Evolutionary conservation across 2,113 vertebrate species (phyloP), one percentile per base, ranked within the genome.

Genomic region (Leucosticte australis): DNA sequence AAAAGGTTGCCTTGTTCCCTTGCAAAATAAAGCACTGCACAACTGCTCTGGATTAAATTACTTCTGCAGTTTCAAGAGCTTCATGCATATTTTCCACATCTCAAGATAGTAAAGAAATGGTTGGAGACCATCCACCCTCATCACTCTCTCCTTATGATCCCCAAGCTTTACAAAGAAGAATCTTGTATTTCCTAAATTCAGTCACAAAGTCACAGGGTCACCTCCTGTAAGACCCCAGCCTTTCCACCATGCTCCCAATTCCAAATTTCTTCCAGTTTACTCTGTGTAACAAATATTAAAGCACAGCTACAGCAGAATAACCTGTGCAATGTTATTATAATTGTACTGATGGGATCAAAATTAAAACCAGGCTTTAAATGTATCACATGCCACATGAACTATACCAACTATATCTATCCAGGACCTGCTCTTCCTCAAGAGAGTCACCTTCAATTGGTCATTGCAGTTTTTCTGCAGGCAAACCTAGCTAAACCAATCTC

Each of bases 101-200:
- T 83, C n/a, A 71, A 63, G 68, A 31, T 4, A 22, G 6, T 19
- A 39, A 31, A 70, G 60, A 59, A 83, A n/a, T 11, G 10, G 49
- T 19, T 23, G 42, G 50, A 74, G 30, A 56, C 21, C 52, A 59
- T 15, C 21, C 47, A 60, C 47, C 24, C 47, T 30, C 8, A 8
- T 4, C 9, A 46, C 28, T 31, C 73, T 63, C 89, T 59, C 1
- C 0, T 37, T 49, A 0, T 23, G 13, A 37, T 7, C 65, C 49
- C 37, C 31, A 35, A 22, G 17, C 26, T 89, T 75, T 13, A 53
- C 59, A 68, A 67, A 44, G 42, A 63, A 53, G 19, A 21, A 28
- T 13, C 17, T 47, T 2, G 1, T 3, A 12, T 4, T 42, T 28
- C 24, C 26, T 7, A 35, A 77, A 28, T 9, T 47, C 30, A 62